Percentiles rank a stretch among this genome's conserved stretches.
Conservation (phyloP, 2,797 vertebrate genomes). For the Lepidocolaptes lacrymiger region DNA sequence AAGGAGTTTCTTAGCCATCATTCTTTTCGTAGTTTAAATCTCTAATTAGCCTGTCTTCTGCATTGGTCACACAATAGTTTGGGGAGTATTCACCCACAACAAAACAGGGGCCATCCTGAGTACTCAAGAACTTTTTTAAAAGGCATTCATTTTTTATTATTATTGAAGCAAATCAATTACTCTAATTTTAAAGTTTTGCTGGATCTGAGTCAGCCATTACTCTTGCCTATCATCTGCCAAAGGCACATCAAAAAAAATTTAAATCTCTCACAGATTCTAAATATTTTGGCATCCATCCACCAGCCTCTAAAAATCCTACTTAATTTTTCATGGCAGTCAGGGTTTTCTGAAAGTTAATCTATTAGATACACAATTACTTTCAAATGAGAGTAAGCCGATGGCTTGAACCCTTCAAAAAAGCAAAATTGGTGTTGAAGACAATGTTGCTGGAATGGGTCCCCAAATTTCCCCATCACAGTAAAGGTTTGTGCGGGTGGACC, state of each 20-base stretch:
- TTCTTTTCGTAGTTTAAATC: not conserved
- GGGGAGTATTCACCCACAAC: not conserved
- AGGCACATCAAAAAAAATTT: not conserved
- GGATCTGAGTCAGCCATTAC: not conserved
- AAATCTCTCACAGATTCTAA: slow-evolving; percentile 13
- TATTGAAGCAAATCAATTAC: slow-evolving; percentile 27
- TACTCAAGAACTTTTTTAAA: not conserved
- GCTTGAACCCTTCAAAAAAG: not conserved
- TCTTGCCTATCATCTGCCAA: slow-evolving; percentile 17
- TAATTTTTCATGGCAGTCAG: slow-evolving; percentile 8
- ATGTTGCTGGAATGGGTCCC: not conserved
- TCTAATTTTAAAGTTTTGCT: slow-evolving; percentile 32
- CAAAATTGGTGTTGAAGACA: not conserved
- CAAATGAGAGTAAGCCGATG: not conserved
- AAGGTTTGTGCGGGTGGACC: not conserved
- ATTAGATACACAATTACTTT: slow-evolving; percentile 45
- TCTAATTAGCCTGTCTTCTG: not conserved
- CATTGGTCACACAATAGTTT: not conserved
- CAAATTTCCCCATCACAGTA: not conserved
- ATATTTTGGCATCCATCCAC: slow-evolving; percentile 37
- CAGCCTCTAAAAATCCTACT: not conserved
- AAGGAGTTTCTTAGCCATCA: not conserved
- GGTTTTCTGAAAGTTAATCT: not conserved
- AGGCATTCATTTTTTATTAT: not conserved
- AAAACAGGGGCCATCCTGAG: not conserved